phyloP scores from a whole-genome alignment of 2,888 invertebrate species.

The Calliopum simillimum region DNA sequence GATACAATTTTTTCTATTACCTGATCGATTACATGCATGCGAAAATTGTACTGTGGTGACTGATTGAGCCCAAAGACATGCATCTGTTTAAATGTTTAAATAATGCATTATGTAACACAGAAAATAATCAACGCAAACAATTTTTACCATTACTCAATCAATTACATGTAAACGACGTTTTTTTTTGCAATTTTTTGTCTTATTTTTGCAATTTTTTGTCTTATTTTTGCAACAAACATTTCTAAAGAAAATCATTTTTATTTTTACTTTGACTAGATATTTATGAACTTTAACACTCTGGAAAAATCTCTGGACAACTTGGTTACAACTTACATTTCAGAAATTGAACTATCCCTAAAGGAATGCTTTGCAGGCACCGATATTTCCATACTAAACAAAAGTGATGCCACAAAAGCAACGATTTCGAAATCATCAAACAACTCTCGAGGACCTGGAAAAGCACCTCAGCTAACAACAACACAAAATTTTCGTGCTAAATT shows the following conservation, averaged over 20 bases:
- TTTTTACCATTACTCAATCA: no score
- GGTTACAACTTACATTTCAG: conserved; percentile 62
- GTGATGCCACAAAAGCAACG: conserved; percentile 62
- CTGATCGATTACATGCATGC: no score
- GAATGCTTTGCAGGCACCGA: conserved; percentile 67
- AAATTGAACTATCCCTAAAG: conserved; percentile 65
- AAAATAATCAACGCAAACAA: no score
- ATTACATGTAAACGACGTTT: no score
- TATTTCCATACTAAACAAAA: conserved; percentile 68
- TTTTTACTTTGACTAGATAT: conserved; percentile 55
- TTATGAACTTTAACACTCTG: conserved; percentile 64
- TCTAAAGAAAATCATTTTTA: conserved; percentile 56
- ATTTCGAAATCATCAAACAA: conserved; percentile 28
- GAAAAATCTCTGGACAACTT: conserved; percentile 64
- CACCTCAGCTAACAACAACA: conserved; percentile 69
- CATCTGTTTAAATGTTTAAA: no score
- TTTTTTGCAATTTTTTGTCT: no score
- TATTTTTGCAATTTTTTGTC: no score
- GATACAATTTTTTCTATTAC: no score
- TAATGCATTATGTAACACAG: no score
- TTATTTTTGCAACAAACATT: not conserved
- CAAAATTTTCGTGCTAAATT: conserved; percentile 73
- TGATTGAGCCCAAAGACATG: no score
- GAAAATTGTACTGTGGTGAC: no score
- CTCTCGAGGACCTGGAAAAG: conserved; percentile 69